Base-by-base conservation (phyloP, 2,888 invertebrate species). In the Micoletzkya japonica region DNA sequence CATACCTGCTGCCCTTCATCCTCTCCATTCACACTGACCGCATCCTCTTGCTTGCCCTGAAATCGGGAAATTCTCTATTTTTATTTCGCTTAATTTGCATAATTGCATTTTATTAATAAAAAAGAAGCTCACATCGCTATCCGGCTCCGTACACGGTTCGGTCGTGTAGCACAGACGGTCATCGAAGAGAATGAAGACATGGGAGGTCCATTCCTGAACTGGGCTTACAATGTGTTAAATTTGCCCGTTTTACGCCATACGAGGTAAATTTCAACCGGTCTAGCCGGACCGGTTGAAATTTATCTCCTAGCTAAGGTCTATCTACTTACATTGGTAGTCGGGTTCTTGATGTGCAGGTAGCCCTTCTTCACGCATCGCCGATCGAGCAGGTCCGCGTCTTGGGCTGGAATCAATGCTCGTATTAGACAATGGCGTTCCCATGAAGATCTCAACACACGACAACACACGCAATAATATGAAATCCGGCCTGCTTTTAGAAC, bases 111-210 rank as follows among this genome's bases (percentile, higher is more conserved):
- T n/a, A n/a, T n/a, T n/a, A n/a, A n/a, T n/a, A n/a, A 14, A 44
- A 44, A 44, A 14, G 44, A 44, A 44, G 10, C 44, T 44, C 20
- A 10, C 44, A 20, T 14, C 44, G 14, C 20, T 20, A 44, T 20
- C 20, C 20, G 44, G 32, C 28, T 76, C 78, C 10, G 75, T 74
- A 56, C 74, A 75, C 1, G 73, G 61, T 6, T 78, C 78, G 7
- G 76, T 60, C 17, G 79, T 72, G 70, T 82, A 85, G 73, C 82
- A 85, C 50, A 85, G 74, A 17, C 80, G 76, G 59, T 85, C 85
- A 4, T 73, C 67, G 72, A 84, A 84, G 10, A 85, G 71, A 4
- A 85, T 79, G 74, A 85, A 85, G 17, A 85, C 74, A 71, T 85
- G 85, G 1, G 77, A 74, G 14, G 77, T 72, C 85, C 85, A 85